Evolutionary conservation across 2,113 vertebrate genomes (phyloP).

Genomic region (Stegastes partitus): DNA sequence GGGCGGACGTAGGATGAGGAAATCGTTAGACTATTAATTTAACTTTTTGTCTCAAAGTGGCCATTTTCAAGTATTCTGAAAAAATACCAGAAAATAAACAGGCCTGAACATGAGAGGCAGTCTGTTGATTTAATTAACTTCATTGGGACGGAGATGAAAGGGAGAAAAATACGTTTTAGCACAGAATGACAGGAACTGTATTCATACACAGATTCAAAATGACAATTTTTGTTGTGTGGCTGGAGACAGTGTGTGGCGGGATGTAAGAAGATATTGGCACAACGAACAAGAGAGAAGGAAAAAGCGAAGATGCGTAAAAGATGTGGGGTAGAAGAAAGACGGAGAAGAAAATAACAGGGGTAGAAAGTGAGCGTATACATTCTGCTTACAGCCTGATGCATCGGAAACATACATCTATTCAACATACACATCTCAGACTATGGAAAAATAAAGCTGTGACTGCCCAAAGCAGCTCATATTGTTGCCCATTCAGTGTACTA

Average conservation of each 20-base stretch:
- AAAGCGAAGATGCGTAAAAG: background rate
- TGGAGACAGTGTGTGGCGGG: background rate
- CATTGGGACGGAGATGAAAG: background rate
- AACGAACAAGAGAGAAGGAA: background rate
- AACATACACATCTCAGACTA: too few relatives aligned
- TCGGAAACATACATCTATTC: too few relatives aligned
- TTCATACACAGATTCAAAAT: too few relatives aligned
- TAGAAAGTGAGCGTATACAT: too few relatives aligned
- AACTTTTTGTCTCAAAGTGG: background rate
- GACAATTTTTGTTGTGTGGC: too few relatives aligned
- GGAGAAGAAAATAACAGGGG: too few relatives aligned
- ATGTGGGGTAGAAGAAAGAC: too few relatives aligned
- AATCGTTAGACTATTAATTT: conserved; percentile 10
- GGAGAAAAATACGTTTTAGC: background rate
- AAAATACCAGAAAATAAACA: conserved; percentile 6
- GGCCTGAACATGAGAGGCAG: background rate
- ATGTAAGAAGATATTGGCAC: background rate
- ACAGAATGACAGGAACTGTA: too few relatives aligned
- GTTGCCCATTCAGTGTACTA: background rate
- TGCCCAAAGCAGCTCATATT: too few relatives aligned
- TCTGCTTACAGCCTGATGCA: too few relatives aligned
- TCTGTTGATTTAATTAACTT: conserved; percentile 14
- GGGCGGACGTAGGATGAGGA: conserved; percentile 1
- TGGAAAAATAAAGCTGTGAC: too few relatives aligned
- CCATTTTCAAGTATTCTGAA: background rate